A percentile compares a stretch with the other conserved stretches of the same genome.
phyloP scores from a whole-genome alignment of 2,797 vertebrate genomes.

The Esox lucius region DNA sequence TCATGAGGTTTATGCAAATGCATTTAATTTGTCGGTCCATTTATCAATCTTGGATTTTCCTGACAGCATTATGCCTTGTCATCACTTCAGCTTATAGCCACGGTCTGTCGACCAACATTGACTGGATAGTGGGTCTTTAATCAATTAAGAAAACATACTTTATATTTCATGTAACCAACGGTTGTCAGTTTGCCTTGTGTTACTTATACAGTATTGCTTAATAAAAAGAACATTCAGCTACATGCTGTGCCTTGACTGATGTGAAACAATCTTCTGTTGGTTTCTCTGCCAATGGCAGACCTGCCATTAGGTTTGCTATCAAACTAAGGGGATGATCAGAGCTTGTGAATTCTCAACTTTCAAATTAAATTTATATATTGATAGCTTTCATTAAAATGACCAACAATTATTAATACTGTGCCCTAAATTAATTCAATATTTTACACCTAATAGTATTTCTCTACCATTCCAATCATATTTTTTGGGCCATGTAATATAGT shows the following conservation, averaged over 20 bases:
- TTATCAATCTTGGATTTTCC: background rate
- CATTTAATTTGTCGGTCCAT: background rate
- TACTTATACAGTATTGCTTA: background rate
- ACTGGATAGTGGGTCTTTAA: background rate
- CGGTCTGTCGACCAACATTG: background rate
- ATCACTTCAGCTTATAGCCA: background rate
- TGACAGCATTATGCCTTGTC: background rate
- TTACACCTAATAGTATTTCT: background rate
- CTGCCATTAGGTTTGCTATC: background rate
- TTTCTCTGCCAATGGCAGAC: background rate
- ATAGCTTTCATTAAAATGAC: background rate
- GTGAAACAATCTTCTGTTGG: background rate
- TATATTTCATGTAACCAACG: background rate
- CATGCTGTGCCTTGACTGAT: background rate
- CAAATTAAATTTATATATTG: background rate
- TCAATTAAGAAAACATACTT: background rate
- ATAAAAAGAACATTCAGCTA: background rate
- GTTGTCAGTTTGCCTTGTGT: background rate
- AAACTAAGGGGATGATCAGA: background rate
- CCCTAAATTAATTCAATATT: too few relatives aligned
- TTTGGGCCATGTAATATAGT: background rate
- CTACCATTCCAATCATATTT: background rate
- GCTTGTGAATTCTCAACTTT: background rate
- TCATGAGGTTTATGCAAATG: background rate
- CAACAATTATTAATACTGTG: background rate